Conservation (phyloP, 2,113 vertebrate genomes). For the Gorsachius goisagi region DNA sequence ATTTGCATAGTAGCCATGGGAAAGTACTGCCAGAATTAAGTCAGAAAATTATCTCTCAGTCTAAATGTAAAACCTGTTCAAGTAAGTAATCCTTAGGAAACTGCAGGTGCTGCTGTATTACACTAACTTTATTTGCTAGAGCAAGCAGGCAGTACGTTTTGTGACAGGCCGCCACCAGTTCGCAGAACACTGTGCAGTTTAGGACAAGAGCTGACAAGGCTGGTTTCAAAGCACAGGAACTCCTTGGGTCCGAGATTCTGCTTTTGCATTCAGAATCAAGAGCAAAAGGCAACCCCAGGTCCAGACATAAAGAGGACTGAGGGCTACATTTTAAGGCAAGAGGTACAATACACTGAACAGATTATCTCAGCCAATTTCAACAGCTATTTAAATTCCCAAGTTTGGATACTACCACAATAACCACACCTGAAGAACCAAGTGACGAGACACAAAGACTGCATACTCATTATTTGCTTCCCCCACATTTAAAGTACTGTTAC, state of each 20-base stretch:
- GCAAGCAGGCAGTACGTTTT: not conserved
- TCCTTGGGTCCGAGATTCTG: not conserved
- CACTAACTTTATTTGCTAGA: not conserved
- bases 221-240: not conserved
- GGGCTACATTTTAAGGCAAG: not conserved
- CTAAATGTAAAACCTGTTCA: not conserved
- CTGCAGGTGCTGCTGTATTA: not conserved
- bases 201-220: not conserved
- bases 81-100: not conserved
- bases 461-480: no score
- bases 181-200: not conserved
- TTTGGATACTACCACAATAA: not conserved
- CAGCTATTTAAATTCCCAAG: not conserved
- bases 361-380: not conserved
- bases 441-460: no score
- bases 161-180: not conserved
- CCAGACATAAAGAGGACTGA: accelerated
- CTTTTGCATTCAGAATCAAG: not conserved
- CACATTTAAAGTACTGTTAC: no score
- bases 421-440: not conserved
- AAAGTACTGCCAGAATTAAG: not conserved
- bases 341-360: not conserved
- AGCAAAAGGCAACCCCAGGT: not conserved
- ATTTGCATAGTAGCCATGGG: not conserved
- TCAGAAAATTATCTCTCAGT: not conserved